Evolutionary conservation across 2,888 invertebrate genomes (phyloP), one percentile per base, ranked within the genome.

Genomic region (Nomada ferruginata): DNA sequence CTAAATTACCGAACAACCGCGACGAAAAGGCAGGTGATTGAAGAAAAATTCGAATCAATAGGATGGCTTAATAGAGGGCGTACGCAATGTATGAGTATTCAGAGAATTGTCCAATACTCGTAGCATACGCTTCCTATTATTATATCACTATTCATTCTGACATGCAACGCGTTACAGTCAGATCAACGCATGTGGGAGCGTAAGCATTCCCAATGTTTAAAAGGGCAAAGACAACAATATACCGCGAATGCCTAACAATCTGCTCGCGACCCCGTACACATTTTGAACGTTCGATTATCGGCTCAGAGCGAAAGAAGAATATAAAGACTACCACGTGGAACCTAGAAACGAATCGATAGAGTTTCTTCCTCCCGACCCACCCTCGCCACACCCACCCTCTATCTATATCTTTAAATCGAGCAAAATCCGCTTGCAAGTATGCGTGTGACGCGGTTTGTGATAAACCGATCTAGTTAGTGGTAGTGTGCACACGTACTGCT

Each of bases 51-150:
- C 5, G 20, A 64, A 69, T 47, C 47, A 20, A 53, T 36, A 53
- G 59, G 57, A 72, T 57, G 71, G 76, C 68, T 89, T 82, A 87
- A 91, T 89, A 90, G 90, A 89, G 87, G 90, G 85, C 87, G 87
- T 89, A 89, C 91, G 90, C 92, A 92, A 89, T 91, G 89, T 91
- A 92, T 92, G 92, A 92, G 90, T 90, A 92, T 92, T 89, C 91
- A 88, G 85, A 88, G 85, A 72, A 75, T 86, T 83, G 85, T 78
- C 80, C 73, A 69, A 82, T 83, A 82, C 88, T 86, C 85, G 82
- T 85, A 87, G 89, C 85, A 88, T 88, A 85, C 81, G 79, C 85
- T 81, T 87, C 83, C 83, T 85, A 86, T 87, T 84, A 87, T 84
- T 89, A 88, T 84, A 86, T 81, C 78, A 86, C 86, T 88, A 87